Evolutionary conservation across 2,113 vertebrate species (phyloP), one percentile per base, ranked within the genome.

Genomic region (Salminus brasiliensis): DNA sequence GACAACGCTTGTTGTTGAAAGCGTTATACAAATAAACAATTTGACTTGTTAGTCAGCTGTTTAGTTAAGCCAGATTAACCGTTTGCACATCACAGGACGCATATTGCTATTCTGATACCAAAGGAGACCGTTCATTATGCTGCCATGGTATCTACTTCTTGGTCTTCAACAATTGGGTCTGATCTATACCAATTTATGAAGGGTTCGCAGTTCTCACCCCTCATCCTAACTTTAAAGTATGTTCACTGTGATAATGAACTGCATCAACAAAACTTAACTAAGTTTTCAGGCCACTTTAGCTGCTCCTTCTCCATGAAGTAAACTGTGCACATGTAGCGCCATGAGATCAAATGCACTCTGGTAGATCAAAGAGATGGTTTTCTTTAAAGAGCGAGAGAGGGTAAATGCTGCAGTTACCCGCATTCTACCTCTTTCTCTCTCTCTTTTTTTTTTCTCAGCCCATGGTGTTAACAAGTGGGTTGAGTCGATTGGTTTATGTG

Each of bases 401-500:
- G 47, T 66, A 23, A 78, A 60, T 52, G 77, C 74, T 80, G 59
- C 57, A 78, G 81, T 65, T 72, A 52, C 76, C 77, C 57, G 57
- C 69, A 72, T 65, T n/a, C n/a, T n/a, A n/a, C n/a, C n/a, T n/a
- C n/a, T n/a, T n/a, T n/a, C n/a, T n/a, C 27, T 57, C 85, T 81
- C 80, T 83, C 39, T 89, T 88, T 87, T 81, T 87, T 79, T 36
- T 30, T 47, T 55, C 34, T 70, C 86, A 83, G 83, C 85, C 30
- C 76, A 60, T 45, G 59, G 69, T 77, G 81, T 78, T 84, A 84
- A 88, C 84, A 82, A 80, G 71, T 60, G 80, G 60, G 72, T 72
- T 71, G 70, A 72, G 76, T 84, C 45, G 59, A 71, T 21, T 12
- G 47, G 30, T n/a, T 21, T n/a, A 79, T 63, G 85, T 67, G 71